phyloP scores from a whole-genome alignment of 1,140 invertebrate genomes.

The Copidosoma floridanum region DNA sequence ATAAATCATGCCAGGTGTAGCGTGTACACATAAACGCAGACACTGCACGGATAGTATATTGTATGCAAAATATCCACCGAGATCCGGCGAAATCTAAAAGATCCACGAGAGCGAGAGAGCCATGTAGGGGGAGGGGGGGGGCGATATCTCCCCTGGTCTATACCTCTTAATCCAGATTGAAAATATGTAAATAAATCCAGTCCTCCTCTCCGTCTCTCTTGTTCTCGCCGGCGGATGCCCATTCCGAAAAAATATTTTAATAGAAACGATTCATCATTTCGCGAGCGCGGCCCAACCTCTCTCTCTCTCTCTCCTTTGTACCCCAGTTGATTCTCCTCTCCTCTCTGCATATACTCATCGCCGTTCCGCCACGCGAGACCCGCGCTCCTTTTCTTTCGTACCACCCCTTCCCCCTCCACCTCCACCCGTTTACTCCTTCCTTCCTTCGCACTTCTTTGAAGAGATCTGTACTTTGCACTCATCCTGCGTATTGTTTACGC shows the following conservation, averaged over 20 bases:
- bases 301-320: not conserved
- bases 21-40: no score
- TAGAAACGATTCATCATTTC: constrained; percentile 59
- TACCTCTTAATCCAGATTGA: constrained; percentile 58
- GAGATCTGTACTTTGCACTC: constrained; percentile 19
- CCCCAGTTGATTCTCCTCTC: constrained; percentile 11
- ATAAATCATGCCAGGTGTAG: no score
- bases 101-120: no score
- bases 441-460: not conserved
- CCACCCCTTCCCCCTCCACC: not conserved
- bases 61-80: no score
- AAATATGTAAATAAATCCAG: constrained; percentile 58
- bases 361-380: no score
- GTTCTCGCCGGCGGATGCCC: constrained; percentile 41
- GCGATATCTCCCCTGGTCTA: no score
- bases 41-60: no score
- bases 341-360: no score
- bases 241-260: constrained; percentile 58
- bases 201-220: constrained; percentile 34
- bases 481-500: no score
- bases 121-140: no score
- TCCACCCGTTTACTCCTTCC: not conserved
- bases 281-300: constrained; percentile 14
- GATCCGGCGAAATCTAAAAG: no score
- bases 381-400: not conserved